Evolutionary conservation across 2,113 vertebrate genomes (phyloP), one percentile per base, ranked within the genome.

Genomic region (Otocyon megalotis): DNA sequence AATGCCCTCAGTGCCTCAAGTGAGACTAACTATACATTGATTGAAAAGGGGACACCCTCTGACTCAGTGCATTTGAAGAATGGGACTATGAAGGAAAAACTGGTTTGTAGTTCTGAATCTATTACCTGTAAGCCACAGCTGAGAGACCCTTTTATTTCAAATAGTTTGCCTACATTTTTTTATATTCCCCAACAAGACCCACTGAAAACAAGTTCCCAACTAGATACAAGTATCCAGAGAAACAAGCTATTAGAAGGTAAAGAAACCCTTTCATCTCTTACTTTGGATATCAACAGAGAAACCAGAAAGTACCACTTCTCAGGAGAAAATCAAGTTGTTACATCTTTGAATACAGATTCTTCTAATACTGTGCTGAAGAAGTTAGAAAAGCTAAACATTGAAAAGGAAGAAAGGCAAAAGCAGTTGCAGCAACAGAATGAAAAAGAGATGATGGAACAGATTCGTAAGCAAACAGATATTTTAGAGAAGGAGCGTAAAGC

Each of bases 381-480:
- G 72, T 98, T 99, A 83, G 99, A 99, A 97, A 99, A 99, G 58
- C 98, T 99, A 77, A 99, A 99, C 0, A 99, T 99, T 93, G 99
- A 99, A 97, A 99, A 99, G 90, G 99, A 99, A 97, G 99, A 99
- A 97, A 98, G 99, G n/a, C 99, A 99, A 97, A 99, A 99, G 53
- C 99, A 99, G 69, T 99, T 99, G 93, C 99, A 99, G 96, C 99
- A 99, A 96, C 99, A 99, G 92, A 99, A 99, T 6, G 99, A 99
- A 97, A 99, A 97, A 95, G 99, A 99, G 96, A 99, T 99, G 99
- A 99, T 99, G 99, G 99, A 99, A 97, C 99, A 99, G 98, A 99
- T 99, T 96, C 98, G 99, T 3, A 99, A 99, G 85, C 99, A 99
- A 98, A 99, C 99, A 54, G 99, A 99, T 94, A 99, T 98, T 93